These are phyloP conservation scores for Drosophila saltans DNA, from an alignment of 1,140 invertebrate species.

Conservation along the genomic window DNA sequence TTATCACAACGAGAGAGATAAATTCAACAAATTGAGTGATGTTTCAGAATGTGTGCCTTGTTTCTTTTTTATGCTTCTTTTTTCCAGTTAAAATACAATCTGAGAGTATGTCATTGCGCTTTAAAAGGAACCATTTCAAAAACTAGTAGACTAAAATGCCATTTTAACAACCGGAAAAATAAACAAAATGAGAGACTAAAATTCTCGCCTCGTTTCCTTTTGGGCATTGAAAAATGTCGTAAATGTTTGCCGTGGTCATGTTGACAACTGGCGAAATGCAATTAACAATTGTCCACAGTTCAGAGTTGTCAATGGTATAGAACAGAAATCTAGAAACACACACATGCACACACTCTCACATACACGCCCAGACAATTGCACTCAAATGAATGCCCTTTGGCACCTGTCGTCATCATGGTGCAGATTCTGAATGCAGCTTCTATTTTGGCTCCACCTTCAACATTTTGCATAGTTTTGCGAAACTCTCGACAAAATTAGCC, in stretches of 20 bases:
- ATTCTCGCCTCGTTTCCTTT: slow-evolving; percentile 20
- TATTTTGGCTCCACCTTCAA: slow-evolving; percentile 26
- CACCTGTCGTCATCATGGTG: slow-evolving; percentile 72
- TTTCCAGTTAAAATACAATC: neutral
- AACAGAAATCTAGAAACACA: slow-evolving; percentile 19
- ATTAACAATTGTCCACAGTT: slow-evolving; percentile 75
- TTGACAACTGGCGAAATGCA: slow-evolving; percentile 80
- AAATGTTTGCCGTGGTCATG: slow-evolving; percentile 60
- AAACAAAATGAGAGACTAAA: slow-evolving; percentile 12
- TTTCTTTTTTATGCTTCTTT: slow-evolving; percentile 11
- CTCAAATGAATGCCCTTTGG: slow-evolving; percentile 75
- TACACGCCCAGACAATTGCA: slow-evolving; percentile 45
- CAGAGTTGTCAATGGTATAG: slow-evolving; percentile 45
- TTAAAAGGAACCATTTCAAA: slow-evolving; percentile 14
- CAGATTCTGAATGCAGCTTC: slow-evolving; percentile 6
- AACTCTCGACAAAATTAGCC: slow-evolving; percentile 61
- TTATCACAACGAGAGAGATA: slow-evolving; percentile 31
- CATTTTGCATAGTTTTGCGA: slow-evolving; percentile 66
- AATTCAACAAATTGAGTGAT: slow-evolving; percentile 60
- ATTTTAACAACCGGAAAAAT: slow-evolving; percentile 29
- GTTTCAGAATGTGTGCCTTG: slow-evolving; percentile 18
- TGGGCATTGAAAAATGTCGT: slow-evolving; percentile 51
- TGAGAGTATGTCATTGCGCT: neutral
- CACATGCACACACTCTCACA: too few species aligned
- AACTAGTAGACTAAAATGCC: slow-evolving; percentile 32